Evolutionary conservation across 2,797 vertebrate genomes (phyloP).

Genomic region (Syndactyla subalaris): DNA sequence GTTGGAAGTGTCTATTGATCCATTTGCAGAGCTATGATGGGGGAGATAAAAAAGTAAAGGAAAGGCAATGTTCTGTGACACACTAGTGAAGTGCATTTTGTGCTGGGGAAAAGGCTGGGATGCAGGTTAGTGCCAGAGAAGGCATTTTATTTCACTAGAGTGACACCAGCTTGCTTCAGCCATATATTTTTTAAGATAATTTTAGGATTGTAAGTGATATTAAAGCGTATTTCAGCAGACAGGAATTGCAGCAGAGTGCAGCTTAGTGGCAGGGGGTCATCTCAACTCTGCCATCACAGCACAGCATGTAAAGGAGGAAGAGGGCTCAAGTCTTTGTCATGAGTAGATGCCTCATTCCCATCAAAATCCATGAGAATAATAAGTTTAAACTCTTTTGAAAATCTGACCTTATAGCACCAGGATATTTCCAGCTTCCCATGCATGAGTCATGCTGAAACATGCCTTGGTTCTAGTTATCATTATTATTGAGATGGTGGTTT

Average conservation of each 20-base stretch:
- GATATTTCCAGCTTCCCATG: background rate
- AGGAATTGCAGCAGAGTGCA: background rate
- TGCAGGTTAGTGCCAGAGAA: background rate
- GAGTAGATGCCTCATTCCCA: background rate
- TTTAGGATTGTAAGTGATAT: background rate
- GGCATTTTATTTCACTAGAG: background rate
- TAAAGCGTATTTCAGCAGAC: background rate
- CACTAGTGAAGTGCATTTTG: background rate
- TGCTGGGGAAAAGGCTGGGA: background rate
- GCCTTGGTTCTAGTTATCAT: background rate
- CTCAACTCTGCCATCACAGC: background rate
- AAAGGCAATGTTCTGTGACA: background rate
- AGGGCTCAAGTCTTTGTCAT: background rate
- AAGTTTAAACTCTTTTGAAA: background rate
- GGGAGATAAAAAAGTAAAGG: background rate
- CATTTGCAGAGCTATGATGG: background rate
- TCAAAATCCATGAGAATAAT: background rate
- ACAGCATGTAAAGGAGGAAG: fast-evolving
- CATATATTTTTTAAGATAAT: background rate
- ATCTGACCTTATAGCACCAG: background rate
- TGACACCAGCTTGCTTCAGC: background rate
- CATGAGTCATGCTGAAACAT: fast-evolving
- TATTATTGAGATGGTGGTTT: background rate
- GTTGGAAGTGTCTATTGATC: background rate
- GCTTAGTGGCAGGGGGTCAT: background rate